Conservation (phyloP, 2,797 vertebrate genomes). For the Eremophila alpestris region DNA sequence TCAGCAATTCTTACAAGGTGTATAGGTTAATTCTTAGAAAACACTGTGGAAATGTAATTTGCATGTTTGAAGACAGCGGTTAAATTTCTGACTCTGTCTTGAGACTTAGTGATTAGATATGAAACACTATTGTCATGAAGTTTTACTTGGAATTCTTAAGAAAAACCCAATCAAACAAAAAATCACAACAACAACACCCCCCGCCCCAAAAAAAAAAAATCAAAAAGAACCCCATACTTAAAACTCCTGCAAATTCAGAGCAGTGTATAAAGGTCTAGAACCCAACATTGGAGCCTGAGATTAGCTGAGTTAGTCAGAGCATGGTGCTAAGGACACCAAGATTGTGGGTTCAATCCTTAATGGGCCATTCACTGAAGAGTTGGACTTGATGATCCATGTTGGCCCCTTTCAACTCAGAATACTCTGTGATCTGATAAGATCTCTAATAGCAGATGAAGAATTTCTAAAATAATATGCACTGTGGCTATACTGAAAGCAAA, state of each 20-base stretch:
- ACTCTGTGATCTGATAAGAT: not conserved
- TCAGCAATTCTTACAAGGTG: not conserved
- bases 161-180: not conserved
- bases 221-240: not conserved
- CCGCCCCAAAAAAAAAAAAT: not conserved
- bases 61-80: not conserved
- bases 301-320: not conserved
- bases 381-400: not conserved
- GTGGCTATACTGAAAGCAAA: not conserved
- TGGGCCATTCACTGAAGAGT: not conserved
- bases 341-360: not conserved
- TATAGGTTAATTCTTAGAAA: not conserved
- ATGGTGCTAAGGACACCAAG: not conserved
- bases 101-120: not conserved
- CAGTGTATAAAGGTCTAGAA: not conserved
- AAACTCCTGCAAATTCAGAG: not conserved
- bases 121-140: not conserved
- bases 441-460: not conserved
- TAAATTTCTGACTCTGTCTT: not conserved
- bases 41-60: not conserved
- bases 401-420: not conserved
- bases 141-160: not conserved
- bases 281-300: not conserved
- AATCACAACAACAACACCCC: not conserved
- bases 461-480: not conserved